phyloP scores from a whole-genome alignment of 2,888 invertebrate species.

The Allacma fusca region DNA sequence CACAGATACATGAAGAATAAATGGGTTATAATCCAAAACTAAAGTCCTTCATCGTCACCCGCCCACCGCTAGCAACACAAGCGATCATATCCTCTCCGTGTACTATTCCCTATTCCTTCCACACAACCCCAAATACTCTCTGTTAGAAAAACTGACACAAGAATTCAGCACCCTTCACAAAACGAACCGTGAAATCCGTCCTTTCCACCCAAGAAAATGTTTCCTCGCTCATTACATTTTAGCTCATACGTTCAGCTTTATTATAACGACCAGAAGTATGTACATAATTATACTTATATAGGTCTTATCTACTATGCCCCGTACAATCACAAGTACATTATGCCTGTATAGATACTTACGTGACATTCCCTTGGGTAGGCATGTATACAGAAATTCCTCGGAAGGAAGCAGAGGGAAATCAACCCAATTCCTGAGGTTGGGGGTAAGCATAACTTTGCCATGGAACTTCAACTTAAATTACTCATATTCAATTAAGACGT shows the following conservation, averaged over 20 bases:
- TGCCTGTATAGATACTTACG: neutral
- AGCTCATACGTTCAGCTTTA: slow-evolving; percentile 24
- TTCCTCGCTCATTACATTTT: slow-evolving; percentile 29
- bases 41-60: slow-evolving; percentile 21
- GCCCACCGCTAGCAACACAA: neutral
- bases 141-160: slow-evolving; percentile 16
- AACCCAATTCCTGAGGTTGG: neutral
- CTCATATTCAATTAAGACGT: slow-evolving; percentile 35
- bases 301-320: neutral
- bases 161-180: slow-evolving; percentile 32
- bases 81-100: no score
- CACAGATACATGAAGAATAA: neutral
- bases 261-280: neutral
- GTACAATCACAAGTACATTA: neutral
- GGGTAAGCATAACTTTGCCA: neutral
- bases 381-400: neutral
- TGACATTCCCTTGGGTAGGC: no score
- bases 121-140: neutral
- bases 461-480: slow-evolving; percentile 19
- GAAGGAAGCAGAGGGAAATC: neutral
- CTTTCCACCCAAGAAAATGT: slow-evolving; percentile 22
- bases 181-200: slow-evolving; percentile 33
- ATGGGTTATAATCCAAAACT: slow-evolving; percentile 21
- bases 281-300: neutral
- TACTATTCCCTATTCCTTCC: neutral